Base-by-base conservation (phyloP, 2,888 invertebrate species). In the Lymantria monacha region DNA sequence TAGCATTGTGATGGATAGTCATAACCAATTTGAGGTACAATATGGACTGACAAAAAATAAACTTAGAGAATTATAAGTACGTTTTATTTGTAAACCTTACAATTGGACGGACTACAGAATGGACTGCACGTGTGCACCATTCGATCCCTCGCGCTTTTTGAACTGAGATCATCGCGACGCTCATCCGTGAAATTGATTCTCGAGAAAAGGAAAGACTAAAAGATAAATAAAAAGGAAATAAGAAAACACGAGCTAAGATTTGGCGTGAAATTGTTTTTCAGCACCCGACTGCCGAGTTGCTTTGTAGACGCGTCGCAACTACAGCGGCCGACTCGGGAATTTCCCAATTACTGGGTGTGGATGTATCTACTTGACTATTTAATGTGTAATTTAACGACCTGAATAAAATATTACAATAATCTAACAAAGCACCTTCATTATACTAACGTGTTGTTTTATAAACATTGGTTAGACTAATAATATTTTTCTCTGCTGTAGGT, bases 161-260 rank as follows among this genome's bases (percentile, higher is more conserved):
- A 87, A 86, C 86, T 85, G 85, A 85, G 87, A 90, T 91, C 89
- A 91, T 91, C 85, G 87, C 83, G 79, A 90, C 88, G 76, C 87
- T 91, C 91, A 91, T 87, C 91, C 91, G 91, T 91, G 91, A 91
- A 91, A 91, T 91, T 91, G 91, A 91, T 91, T 91, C 89, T 83
- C 84, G 83, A 81, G 85, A 81, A 88, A 89, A 89, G 87, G 87
- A 89, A 89, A 89, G 85, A 89, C 87, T 86, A 84, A 89, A 89
- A 89, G 88, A 91, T 90, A 91, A 91, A 91, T 90, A 90, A 91
- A 89, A 91, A 87, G 88, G 89, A 91, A 91, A 91, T 90, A 91
- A 87, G 87, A 90, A 90, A 91, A 91, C 90, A 91, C 89, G 87
- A 87, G 88, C 87, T 89, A 90, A 91, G 91, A 91, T 91, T 91